A percentile compares a stretch with the other conserved stretches of the same genome.
phyloP scores from a whole-genome alignment of 1,140 invertebrate species.

The Drosophila miranda region DNA sequence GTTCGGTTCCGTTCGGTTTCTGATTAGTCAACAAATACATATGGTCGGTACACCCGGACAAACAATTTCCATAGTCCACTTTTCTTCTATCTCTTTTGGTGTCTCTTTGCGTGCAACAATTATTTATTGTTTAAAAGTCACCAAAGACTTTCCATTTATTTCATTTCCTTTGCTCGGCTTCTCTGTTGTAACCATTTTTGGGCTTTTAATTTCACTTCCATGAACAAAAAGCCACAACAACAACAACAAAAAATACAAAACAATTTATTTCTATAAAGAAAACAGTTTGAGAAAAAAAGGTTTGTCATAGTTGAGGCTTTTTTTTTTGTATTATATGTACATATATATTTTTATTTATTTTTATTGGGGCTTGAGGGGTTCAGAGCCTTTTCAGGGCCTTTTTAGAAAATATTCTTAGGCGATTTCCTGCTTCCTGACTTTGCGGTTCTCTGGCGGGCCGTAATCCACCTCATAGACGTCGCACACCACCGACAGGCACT shows the following conservation, averaged over 20 bases:
- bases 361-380: conserved; percentile 12
- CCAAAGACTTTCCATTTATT: conserved; percentile 45
- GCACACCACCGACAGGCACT: conserved; percentile 1
- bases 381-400: conserved; percentile 16
- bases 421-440: too few species aligned
- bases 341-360: conserved; percentile 9
- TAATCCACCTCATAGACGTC: background rate
- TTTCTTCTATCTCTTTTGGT: too few species aligned
- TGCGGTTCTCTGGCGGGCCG: too few species aligned
- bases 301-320: conserved; percentile 25
- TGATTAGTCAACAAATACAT: background rate
- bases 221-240: conserved; percentile 23
- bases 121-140: conserved; percentile 19
- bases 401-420: too few species aligned
- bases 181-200: conserved; percentile 33
- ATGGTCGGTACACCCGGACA: too few species aligned
- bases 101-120: conserved; percentile 4
- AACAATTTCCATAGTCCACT: too few species aligned
- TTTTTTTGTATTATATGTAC: background rate
- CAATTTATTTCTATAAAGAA: conserved; percentile 59
- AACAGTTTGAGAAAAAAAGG: conserved; percentile 14
- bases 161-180: conserved; percentile 1
- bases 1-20: background rate
- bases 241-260: background rate
- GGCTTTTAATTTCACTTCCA: conserved; percentile 60